phyloP scores from a whole-genome alignment of 1,140 invertebrate species.

The Cotesia typhae region DNA sequence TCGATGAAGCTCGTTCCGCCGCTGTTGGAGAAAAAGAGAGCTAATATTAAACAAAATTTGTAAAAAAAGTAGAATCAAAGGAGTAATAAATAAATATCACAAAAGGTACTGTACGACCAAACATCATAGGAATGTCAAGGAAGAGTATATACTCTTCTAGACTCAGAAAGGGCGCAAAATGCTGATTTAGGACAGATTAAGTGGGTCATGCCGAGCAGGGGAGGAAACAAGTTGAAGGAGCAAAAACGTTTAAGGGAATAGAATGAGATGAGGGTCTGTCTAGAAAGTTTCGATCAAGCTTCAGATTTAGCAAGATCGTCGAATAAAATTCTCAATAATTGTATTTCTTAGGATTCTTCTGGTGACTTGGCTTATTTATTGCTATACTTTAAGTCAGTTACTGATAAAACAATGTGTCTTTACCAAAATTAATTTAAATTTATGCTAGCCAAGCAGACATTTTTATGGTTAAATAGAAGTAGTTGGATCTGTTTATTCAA shows the following conservation, averaged over 20 bases:
- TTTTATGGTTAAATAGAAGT: neutral
- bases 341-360: too few species aligned
- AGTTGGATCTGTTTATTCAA: too few species aligned
- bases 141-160: neutral
- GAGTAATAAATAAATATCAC: neutral
- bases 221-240: neutral
- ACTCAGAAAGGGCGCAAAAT: conserved; percentile 33
- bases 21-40: neutral
- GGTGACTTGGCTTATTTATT: neutral
- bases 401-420: too few species aligned
- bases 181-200: conserved; percentile 49
- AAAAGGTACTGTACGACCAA: conserved; percentile 7
- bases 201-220: conserved; percentile 40
- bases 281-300: neutral
- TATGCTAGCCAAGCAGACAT: too few species aligned
- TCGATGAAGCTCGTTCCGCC: too few species aligned
- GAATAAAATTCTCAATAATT: too few species aligned
- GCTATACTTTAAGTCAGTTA: too few species aligned
- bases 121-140: conserved; percentile 37
- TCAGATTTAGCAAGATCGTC: neutral
- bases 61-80: neutral
- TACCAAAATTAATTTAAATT: too few species aligned
- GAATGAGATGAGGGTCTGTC: neutral
- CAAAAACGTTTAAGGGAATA: neutral
- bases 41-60: neutral